Percentiles rank a stretch among this genome's conserved stretches.
These are phyloP conservation scores for Nomia melanderi DNA, from an alignment of 1,140 invertebrate species.

Conservation along the genomic window DNA sequence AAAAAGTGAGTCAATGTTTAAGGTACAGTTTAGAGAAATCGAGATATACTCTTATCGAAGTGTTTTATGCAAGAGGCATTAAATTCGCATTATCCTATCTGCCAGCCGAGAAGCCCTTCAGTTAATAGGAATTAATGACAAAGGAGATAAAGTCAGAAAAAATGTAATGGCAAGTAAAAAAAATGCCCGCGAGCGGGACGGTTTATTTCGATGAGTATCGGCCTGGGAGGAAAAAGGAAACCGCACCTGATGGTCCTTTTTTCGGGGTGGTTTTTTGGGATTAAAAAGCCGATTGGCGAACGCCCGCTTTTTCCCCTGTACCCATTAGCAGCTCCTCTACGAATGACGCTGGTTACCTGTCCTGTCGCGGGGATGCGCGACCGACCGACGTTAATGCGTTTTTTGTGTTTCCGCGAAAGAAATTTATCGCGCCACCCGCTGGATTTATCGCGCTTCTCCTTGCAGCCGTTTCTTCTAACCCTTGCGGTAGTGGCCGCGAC, in stretches of 20 bases:
- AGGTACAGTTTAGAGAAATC: no score
- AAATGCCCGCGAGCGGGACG: background rate
- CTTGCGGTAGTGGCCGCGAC: slow-evolving; percentile 11
- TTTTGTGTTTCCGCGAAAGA: slow-evolving; percentile 65
- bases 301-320: background rate
- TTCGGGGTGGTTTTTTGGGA: background rate
- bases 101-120: no score
- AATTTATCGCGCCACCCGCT: slow-evolving; percentile 61
- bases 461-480: slow-evolving; percentile 15
- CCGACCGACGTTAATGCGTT: slow-evolving; percentile 61
- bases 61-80: no score
- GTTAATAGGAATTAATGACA: no score
- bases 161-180: background rate
- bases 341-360: slow-evolving; percentile 35
- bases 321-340: slow-evolving; percentile 30
- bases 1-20: no score
- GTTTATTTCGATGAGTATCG: no score
- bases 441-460: slow-evolving; percentile 53
- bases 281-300: slow-evolving; percentile 1
- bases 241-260: background rate
- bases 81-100: no score
- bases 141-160: no score
- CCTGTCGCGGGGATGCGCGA: slow-evolving; percentile 36
- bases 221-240: background rate
- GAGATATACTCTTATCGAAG: no score